These are phyloP conservation scores for Grammomys dolichurus DNA, from an alignment of 2,113 vertebrate species.

Conservation along the genomic window DNA sequence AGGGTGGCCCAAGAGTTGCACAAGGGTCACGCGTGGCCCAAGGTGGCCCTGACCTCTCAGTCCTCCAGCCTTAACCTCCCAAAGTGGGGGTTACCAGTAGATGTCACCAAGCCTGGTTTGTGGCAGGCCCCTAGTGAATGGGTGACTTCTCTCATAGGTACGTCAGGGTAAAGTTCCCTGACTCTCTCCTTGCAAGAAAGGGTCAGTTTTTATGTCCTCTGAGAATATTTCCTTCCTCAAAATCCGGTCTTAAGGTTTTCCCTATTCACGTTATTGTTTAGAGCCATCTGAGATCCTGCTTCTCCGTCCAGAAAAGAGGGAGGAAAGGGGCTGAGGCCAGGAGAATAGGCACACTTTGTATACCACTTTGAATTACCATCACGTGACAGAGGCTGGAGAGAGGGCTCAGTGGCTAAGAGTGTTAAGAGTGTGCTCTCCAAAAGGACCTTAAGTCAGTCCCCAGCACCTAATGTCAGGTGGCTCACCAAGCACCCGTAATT, in stretches of 20 bases:
- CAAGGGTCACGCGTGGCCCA: background rate
- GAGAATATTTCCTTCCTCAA: slow-evolving; percentile 7
- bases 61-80: background rate
- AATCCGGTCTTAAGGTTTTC: background rate
- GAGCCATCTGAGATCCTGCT: background rate
- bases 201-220: background rate
- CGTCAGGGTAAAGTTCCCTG: background rate
- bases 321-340: background rate
- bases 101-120: background rate
- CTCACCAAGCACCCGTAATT: background rate
- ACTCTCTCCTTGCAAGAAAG: background rate
- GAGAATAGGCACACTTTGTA: background rate
- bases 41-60: background rate
- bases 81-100: background rate
- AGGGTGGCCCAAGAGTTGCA: background rate
- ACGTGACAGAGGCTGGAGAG: background rate
- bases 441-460: too few relatives aligned
- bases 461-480: background rate
- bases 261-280: background rate
- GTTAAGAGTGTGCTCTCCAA: background rate
- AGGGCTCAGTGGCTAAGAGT: background rate
- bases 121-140: background rate
- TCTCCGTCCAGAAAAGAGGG: background rate
- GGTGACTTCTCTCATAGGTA: background rate
- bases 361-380: background rate